Evolutionary conservation across 2,888 invertebrate genomes (phyloP), one percentile per base, ranked within the genome.

Genomic region (Hyppa rectilinea): DNA sequence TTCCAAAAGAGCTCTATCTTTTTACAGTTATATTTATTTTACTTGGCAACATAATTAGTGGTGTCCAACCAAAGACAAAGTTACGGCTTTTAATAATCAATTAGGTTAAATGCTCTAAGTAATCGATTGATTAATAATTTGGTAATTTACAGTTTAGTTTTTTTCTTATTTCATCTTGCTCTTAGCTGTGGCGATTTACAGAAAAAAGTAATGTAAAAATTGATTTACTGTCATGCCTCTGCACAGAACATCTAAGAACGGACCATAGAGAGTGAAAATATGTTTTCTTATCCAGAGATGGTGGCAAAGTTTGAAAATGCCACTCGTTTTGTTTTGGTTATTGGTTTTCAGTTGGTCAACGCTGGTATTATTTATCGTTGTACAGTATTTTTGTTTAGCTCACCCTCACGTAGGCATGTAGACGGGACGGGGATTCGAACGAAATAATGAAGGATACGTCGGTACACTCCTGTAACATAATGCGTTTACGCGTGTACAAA

Each of bases 1-100:
- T n/a, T n/a, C n/a, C n/a, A n/a, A n/a, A n/a, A n/a, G n/a, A n/a
- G n/a, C n/a, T n/a, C n/a, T n/a, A n/a, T n/a, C n/a, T n/a, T n/a
- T n/a, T n/a, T n/a, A n/a, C 67, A 53, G 67, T 23, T 17, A 17
- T 5, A 29, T 31, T 2, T 36, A 23, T 2, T 43, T 56, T 40
- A 40, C 45, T 45, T 62, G 61, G 71, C 58, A 65, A 66, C 70
- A 71, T 53, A 49, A 63, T 17, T 62, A 71, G 77, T 62, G 71
- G 6, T 62, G 62, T 12, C 0, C 20, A 5, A 47, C 10, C 0
- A n/a, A 34, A 10, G 5, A 43, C 31, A 34, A 20, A 1, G 4
- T 71, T 64, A 71, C 64, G 71, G 71, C 71, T 71, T 53, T 47
- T n/a, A 31, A n/a, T 20, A 7, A 26, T n/a, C 29, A 7, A 58